These are phyloP conservation scores for Crepidodera aurea DNA, from an alignment of 2,888 invertebrate genomes.

Conservation along the genomic window DNA sequence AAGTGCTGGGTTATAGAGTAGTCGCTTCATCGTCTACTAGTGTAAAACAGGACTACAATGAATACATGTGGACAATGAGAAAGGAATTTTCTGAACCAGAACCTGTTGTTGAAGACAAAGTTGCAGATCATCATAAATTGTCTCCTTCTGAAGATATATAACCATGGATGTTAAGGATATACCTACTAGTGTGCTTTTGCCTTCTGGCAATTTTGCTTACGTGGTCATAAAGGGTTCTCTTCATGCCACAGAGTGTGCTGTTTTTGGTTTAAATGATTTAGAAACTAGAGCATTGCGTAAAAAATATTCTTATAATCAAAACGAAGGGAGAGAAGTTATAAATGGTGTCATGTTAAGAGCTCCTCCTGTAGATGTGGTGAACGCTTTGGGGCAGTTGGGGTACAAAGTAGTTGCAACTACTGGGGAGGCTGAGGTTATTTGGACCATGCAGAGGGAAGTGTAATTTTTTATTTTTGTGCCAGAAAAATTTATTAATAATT, in stretches of 20 bases:
- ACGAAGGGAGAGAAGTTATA: constrained; percentile 67
- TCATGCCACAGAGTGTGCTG: constrained; percentile 76
- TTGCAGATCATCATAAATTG: constrained; percentile 33
- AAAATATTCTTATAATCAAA: constrained; percentile 67
- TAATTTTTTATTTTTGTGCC: constrained; percentile 57
- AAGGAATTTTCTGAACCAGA: constrained; percentile 87
- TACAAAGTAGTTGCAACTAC: constrained; percentile 81
- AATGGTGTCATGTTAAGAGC: constrained; percentile 78
- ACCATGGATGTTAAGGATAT: constrained; percentile 51
- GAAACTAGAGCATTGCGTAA: constrained; percentile 76
- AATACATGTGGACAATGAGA: constrained; percentile 94
- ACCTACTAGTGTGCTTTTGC: constrained; percentile 60
- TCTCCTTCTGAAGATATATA: constrained; percentile 32
- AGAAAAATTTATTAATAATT: not conserved
- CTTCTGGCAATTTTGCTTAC: constrained; percentile 71
- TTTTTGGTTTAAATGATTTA: constrained; percentile 77
- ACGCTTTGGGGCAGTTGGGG: constrained; percentile 78
- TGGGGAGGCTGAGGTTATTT: constrained; percentile 82
- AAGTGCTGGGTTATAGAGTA: constrained; percentile 88
- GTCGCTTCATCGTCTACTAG: constrained; percentile 87
- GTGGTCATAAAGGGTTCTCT: constrained; percentile 82
- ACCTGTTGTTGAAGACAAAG: constrained; percentile 59
- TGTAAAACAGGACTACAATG: constrained; percentile 87
- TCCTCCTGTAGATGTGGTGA: constrained; percentile 74
- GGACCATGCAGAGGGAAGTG: constrained; percentile 83